Percentiles rank a stretch among this genome's conserved stretches.
These are phyloP conservation scores for Colius striatus DNA, from an alignment of 2,113 vertebrate species.

Conservation along the genomic window DNA sequence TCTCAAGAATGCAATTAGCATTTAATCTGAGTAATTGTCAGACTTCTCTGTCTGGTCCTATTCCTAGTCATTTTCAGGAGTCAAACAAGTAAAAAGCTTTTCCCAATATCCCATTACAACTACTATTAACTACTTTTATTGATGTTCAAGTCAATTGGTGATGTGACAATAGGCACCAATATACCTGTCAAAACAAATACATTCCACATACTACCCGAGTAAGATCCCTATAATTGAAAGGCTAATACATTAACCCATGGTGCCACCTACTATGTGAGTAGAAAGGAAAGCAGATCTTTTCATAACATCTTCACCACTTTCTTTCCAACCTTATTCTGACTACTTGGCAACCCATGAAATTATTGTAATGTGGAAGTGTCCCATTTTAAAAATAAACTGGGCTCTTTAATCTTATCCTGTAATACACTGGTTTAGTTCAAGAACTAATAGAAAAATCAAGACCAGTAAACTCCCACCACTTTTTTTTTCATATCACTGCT, in stretches of 20 bases:
- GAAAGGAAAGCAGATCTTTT: neutral
- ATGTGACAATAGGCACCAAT: neutral
- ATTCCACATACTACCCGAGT: neutral
- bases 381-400: neutral
- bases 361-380: neutral
- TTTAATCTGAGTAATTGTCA: neutral
- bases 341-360: neutral
- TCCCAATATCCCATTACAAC: neutral
- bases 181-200: constrained; percentile 2
- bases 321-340: neutral
- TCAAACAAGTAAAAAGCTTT: neutral
- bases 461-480: neutral
- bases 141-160: neutral
- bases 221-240: neutral
- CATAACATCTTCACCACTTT: neutral
- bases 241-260: neutral
- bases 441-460: neutral
- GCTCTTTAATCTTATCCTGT: neutral
- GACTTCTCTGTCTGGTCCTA: neutral
- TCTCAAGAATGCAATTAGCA: neutral
- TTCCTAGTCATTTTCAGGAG: neutral
- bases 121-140: neutral
- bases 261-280: neutral
- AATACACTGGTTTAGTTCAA: neutral
- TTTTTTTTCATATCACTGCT: neutral